phyloP scores from a whole-genome alignment of 2,888 invertebrate genomes.

The Lepidonotus clava region DNA sequence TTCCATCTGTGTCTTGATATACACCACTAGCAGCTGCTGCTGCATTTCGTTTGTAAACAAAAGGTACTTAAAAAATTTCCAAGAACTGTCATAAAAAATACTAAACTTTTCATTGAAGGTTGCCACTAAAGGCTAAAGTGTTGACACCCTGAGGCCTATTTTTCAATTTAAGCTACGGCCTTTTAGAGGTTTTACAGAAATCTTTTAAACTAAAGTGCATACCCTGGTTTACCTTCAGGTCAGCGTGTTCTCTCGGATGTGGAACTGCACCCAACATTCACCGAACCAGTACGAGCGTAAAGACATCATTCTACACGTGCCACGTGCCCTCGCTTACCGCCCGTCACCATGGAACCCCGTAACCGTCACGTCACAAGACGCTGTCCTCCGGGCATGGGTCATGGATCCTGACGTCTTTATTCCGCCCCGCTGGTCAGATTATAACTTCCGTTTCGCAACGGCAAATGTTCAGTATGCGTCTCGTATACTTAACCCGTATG shows the following conservation, averaged over 20 bases:
- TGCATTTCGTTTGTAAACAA: too few species aligned
- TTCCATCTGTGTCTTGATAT: too few species aligned
- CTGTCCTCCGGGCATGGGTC: constrained; percentile 46
- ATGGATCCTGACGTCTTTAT: neutral
- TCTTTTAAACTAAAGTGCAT: too few species aligned
- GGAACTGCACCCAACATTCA: neutral
- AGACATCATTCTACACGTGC: constrained; percentile 14
- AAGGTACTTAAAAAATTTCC: too few species aligned
- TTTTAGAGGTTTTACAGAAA: too few species aligned
- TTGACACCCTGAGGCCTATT: too few species aligned
- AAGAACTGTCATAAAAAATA: too few species aligned
- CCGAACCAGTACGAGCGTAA: constrained; percentile 12
- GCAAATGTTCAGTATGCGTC: constrained; percentile 26
- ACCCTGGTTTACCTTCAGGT: too few species aligned
- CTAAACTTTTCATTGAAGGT: too few species aligned
- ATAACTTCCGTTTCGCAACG: constrained; percentile 49
- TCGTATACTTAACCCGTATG: constrained; percentile 39
- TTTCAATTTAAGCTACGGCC: too few species aligned
- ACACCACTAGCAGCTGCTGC: too few species aligned
- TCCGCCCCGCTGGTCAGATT: neutral
- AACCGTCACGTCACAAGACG: constrained; percentile 37
- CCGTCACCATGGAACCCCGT: constrained; percentile 51
- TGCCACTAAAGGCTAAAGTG: too few species aligned
- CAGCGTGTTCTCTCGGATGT: neutral
- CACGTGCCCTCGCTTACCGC: constrained; percentile 46